phyloP scores from a whole-genome alignment of 2,113 vertebrate species.

The Cyphomyrus discorhynchus region DNA sequence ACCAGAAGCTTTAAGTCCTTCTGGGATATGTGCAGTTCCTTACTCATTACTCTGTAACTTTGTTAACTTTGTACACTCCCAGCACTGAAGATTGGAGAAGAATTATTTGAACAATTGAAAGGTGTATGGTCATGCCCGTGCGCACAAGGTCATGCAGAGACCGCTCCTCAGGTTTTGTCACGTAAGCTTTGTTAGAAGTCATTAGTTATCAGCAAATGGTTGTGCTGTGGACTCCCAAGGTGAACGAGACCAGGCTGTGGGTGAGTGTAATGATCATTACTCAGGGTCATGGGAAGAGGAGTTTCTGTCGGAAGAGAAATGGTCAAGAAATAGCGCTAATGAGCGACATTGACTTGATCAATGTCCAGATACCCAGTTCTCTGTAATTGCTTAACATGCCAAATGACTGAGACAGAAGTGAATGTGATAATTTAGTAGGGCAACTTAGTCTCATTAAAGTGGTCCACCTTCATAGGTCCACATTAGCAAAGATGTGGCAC shows the following conservation, averaged over 20 bases:
- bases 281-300: slow-evolving; percentile 1
- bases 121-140: neutral
- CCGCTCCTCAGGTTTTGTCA: neutral
- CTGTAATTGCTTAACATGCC: neutral
- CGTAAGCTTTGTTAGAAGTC: neutral
- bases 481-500: neutral
- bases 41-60: neutral
- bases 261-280: neutral
- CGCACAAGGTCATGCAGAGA: neutral
- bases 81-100: neutral
- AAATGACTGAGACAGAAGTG: neutral
- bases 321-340: slow-evolving; percentile 10
- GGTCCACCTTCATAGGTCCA: neutral
- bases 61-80: neutral
- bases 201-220: slow-evolving; percentile 4
- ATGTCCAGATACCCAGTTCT: neutral
- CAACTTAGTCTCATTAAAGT: neutral
- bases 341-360: neutral
- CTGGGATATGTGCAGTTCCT: neutral
- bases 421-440: neutral
- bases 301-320: neutral
- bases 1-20: neutral
- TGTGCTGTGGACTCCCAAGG: neutral
- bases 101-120: neutral
- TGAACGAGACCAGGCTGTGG: neutral